phyloP scores from a whole-genome alignment of 2,797 vertebrate genomes.

The Ctenopoma multispine region DNA sequence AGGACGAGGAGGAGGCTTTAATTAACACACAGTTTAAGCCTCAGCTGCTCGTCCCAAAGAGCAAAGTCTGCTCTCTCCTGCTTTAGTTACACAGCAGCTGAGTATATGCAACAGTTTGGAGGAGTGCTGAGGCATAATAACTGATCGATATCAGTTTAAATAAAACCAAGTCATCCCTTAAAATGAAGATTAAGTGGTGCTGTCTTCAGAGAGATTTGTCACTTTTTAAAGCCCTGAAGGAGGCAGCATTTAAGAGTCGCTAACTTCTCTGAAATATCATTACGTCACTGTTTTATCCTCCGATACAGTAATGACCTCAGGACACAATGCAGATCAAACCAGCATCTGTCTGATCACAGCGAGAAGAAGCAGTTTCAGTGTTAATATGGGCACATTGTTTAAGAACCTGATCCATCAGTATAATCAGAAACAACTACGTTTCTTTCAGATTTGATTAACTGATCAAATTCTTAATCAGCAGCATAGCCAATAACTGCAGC shows the following conservation, averaged over 20 bases:
- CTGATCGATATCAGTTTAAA: constrained; percentile 37
- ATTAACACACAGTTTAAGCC: constrained; percentile 41
- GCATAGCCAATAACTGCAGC: no score
- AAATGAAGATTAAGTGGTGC: constrained; percentile 11
- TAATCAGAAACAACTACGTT: no score
- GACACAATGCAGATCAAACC: not conserved
- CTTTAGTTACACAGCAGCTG: constrained; percentile 27
- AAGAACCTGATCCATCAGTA: no score
- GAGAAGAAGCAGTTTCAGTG: no score
- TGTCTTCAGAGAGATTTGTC: constrained; percentile 17
- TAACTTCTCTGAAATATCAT: not conserved
- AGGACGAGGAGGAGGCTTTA: constrained; percentile 47
- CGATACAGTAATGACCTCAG: not conserved
- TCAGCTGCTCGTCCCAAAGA: constrained; percentile 22
- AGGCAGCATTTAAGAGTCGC: not conserved
- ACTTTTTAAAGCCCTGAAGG: constrained; percentile 18
- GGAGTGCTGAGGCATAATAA: not conserved
- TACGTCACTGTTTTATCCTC: not conserved
- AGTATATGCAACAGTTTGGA: not conserved
- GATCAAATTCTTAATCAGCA: no score
- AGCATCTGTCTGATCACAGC: no score
- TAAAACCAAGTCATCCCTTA: constrained; percentile 47
- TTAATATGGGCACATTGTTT: no score
- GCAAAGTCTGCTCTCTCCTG: constrained; percentile 48
- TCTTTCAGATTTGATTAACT: no score